These are phyloP conservation scores for Pomacea maculata DNA, from an alignment of 1,140 invertebrate species.

Conservation along the genomic window DNA sequence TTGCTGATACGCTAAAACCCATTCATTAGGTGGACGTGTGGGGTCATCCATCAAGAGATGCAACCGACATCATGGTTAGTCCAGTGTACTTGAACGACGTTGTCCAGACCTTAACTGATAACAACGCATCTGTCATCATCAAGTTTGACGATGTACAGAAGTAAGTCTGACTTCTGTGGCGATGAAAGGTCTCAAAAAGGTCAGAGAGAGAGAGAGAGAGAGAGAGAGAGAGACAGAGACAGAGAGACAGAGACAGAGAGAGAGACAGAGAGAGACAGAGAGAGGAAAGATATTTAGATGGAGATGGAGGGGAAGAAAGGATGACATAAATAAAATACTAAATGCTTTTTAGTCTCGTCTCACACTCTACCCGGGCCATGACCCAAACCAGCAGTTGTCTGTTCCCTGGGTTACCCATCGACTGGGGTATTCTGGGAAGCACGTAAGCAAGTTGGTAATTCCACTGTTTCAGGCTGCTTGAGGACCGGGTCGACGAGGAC, in stretches of 20 bases:
- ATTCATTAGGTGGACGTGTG: constrained; percentile 11
- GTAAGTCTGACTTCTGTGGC: background rate
- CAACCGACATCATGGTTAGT: constrained; percentile 14
- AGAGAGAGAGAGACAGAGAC: constrained; percentile 9
- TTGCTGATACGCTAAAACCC: too few species aligned
- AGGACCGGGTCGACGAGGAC: background rate
- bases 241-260: background rate
- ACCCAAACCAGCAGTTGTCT: too few species aligned
- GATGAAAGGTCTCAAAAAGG: too few species aligned
- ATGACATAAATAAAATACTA: background rate
- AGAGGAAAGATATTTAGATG: background rate
- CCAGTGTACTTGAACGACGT: constrained; percentile 9
- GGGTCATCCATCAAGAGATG: background rate
- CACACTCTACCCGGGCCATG: too few species aligned
- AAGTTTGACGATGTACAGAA: constrained; percentile 18
- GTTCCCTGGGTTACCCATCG: too few species aligned
- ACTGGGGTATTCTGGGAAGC: too few species aligned
- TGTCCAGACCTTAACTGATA: background rate
- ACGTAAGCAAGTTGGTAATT: too few species aligned
- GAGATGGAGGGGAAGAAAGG: background rate
- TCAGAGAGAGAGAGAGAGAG: background rate
- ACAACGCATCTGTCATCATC: background rate
- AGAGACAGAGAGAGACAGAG: background rate
- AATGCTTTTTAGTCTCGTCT: background rate
- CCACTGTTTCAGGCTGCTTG: background rate